phyloP scores from a whole-genome alignment of 2,113 vertebrate genomes.

The Pluvianellus socialis region DNA sequence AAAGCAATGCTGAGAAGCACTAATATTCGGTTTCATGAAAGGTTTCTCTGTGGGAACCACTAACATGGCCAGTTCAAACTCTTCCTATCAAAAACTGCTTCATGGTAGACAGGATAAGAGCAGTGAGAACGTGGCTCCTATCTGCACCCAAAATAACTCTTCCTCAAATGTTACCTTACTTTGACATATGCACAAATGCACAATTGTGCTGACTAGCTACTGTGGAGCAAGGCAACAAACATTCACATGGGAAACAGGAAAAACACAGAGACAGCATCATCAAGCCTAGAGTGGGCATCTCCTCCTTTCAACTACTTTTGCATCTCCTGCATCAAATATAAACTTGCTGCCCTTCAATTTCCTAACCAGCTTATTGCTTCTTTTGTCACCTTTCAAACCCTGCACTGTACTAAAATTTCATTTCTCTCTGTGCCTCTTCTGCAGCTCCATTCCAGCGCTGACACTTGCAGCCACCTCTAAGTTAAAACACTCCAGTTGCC shows the following conservation, averaged over 20 bases:
- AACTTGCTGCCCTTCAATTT: background rate
- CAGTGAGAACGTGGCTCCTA: background rate
- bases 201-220: background rate
- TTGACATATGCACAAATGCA: background rate
- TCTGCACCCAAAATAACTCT: background rate
- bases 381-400: background rate
- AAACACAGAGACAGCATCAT: background rate
- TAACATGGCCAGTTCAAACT: background rate
- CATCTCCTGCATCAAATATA: background rate
- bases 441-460: background rate
- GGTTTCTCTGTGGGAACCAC: background rate
- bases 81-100: background rate
- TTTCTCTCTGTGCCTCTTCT: background rate
- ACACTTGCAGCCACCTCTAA: background rate
- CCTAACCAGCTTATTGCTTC: background rate
- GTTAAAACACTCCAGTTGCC: background rate
- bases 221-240: background rate
- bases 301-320: background rate
- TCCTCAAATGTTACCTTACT: background rate
- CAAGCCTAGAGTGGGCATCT: background rate
- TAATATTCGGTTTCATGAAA: background rate
- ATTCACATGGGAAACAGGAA: background rate
- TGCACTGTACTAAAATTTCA: background rate
- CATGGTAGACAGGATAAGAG: background rate
- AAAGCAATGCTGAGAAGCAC: background rate